These are phyloP conservation scores for Drosophila rubida DNA, from an alignment of 2,888 invertebrate species.

Conservation along the genomic window DNA sequence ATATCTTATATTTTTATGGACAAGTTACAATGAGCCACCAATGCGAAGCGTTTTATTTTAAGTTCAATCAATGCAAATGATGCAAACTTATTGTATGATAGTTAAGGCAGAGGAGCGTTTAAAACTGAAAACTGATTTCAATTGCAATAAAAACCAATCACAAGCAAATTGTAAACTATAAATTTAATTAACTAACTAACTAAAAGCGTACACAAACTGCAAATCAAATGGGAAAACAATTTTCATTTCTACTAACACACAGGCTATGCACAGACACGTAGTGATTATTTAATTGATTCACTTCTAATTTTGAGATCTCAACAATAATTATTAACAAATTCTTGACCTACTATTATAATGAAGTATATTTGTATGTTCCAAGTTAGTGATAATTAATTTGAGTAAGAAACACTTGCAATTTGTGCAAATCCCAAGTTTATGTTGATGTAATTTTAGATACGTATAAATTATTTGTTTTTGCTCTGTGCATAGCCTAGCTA, in stretches of 20 bases:
- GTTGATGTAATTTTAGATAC: not conserved
- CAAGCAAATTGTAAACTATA: constrained; percentile 28
- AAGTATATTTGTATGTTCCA: not conserved
- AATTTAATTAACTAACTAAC: constrained; percentile 34
- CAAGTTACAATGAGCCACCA: constrained; percentile 38
- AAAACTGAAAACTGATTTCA: constrained; percentile 53
- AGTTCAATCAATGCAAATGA: constrained; percentile 30
- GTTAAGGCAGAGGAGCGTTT: constrained; percentile 38
- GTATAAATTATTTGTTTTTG: not conserved
- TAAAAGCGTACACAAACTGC: constrained; percentile 15
- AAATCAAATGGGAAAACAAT: constrained; percentile 33
- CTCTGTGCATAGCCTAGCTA: constrained; percentile 33
- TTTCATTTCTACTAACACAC: constrained; percentile 43
- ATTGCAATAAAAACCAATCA: constrained; percentile 53
- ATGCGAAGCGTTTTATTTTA: constrained; percentile 42
- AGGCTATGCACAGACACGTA: constrained; percentile 33
- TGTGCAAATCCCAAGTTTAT: not conserved
- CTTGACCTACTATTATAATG: not conserved
- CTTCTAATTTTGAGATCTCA: not conserved
- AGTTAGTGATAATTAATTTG: not conserved
- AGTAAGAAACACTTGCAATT: not conserved
- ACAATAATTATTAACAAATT: not conserved
- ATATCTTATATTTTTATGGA: constrained; percentile 26
- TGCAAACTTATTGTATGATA: constrained; percentile 27
- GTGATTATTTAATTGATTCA: not conserved